A percentile compares a stretch with the other conserved stretches of the same genome.
These are phyloP conservation scores for Scolopax bukidnonensis DNA, from an alignment of 2,797 vertebrate species.

Conservation along the genomic window DNA sequence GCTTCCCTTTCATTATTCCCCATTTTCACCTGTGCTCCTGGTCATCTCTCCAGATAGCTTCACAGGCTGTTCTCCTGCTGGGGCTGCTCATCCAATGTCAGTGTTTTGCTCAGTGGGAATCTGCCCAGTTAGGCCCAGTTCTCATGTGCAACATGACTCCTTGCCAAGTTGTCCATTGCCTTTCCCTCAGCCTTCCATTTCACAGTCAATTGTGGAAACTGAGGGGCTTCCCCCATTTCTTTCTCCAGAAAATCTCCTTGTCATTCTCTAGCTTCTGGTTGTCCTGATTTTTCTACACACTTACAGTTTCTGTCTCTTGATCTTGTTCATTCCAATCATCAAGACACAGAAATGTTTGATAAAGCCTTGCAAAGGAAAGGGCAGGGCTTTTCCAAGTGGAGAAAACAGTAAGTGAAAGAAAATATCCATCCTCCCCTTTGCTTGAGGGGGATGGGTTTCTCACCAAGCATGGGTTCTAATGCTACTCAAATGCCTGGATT, in stretches of 20 bases:
- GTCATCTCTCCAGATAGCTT: neutral
- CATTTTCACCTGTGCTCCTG: neutral
- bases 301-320: neutral
- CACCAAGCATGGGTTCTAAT: accelerated
- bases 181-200: neutral
- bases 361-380: neutral
- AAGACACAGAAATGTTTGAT: neutral
- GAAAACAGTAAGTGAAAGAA: neutral
- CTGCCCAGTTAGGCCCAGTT: neutral
- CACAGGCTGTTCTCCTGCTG: neutral
- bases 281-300: neutral
- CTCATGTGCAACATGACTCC: neutral
- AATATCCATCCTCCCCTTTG: neutral
- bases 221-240: neutral
- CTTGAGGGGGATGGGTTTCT: accelerated
- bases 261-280: neutral
- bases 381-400: neutral
- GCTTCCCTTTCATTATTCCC: neutral
- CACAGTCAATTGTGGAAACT: neutral
- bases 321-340: neutral
- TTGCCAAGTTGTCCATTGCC: neutral
- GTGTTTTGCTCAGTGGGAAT: neutral
- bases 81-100: neutral
- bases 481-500: neutral
- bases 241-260: neutral